phyloP scores from a whole-genome alignment of 92 coral and sea anemone genomes.

The Zoanthus gigantus region DNA sequence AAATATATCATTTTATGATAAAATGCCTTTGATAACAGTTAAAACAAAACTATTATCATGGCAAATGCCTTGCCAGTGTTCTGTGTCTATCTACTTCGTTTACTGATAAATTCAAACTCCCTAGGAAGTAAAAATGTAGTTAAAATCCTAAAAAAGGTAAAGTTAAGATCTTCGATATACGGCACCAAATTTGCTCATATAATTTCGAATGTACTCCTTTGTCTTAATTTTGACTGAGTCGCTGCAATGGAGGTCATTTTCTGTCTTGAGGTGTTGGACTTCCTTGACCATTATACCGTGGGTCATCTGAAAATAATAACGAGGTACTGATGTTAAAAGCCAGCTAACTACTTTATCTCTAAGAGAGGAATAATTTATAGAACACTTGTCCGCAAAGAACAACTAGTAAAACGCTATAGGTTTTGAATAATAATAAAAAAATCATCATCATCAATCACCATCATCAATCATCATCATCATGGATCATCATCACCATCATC shows the following conservation, averaged over 20 bases:
- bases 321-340: background rate
- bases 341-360: too few species aligned
- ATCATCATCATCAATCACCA: too few species aligned
- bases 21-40: background rate
- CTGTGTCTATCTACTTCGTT: constrained; percentile 6
- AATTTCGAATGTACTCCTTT: constrained; percentile 88
- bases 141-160: constrained; percentile 36
- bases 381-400: too few species aligned
- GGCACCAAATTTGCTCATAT: constrained; percentile 92
- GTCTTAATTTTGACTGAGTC: constrained; percentile 98
- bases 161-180: constrained; percentile 81
- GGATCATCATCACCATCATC: too few species aligned
- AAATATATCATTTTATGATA: background rate
- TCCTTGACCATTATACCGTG: constrained; percentile 96
- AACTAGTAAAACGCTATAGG: too few species aligned
- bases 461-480: too few species aligned
- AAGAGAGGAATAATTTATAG: too few species aligned
- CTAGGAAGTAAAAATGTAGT: constrained; percentile 55
- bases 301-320: constrained; percentile 72
- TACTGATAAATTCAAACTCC: constrained; percentile 21
- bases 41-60: background rate
- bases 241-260: constrained; percentile 83
- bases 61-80: background rate
- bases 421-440: too few species aligned
- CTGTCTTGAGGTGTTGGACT: constrained; percentile 81